Conservation (phyloP, 2,797 vertebrate species). For the Diglossa cyanea region DNA sequence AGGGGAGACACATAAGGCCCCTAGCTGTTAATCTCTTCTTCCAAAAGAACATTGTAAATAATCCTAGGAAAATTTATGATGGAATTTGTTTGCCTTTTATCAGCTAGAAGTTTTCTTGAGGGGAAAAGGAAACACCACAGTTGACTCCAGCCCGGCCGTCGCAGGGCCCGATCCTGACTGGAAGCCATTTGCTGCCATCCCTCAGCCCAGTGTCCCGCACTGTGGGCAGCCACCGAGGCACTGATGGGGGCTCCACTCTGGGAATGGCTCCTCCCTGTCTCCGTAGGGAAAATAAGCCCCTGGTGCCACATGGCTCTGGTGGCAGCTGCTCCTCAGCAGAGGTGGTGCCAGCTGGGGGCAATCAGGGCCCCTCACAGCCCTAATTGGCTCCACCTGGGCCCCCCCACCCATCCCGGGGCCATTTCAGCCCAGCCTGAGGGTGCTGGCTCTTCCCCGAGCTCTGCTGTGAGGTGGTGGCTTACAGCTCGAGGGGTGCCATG, state of each 20-base stretch:
- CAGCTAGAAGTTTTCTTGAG: neutral
- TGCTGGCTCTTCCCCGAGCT: fast-evolving
- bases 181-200: fast-evolving
- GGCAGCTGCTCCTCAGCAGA: neutral
- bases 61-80: neutral
- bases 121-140: neutral
- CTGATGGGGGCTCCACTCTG: fast-evolving
- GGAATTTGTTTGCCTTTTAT: neutral
- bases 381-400: neutral
- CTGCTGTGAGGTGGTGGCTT: fast-evolving
- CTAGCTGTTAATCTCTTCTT: neutral
- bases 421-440: neutral
- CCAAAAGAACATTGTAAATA: neutral
- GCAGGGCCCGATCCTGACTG: fast-evolving
- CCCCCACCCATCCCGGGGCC: fast-evolving
- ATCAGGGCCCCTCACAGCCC: fast-evolving
- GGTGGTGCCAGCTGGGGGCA: fast-evolving
- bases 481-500: fast-evolving
- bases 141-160: fast-evolving
- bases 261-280: fast-evolving
- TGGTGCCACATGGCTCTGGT: fast-evolving
- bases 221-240: fast-evolving
- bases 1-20: neutral
- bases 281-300: neutral
- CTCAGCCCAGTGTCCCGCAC: fast-evolving